These are phyloP conservation scores for Propithecus deckenii DNA, from an alignment of 2,797 vertebrate genomes.

Conservation along the genomic window DNA sequence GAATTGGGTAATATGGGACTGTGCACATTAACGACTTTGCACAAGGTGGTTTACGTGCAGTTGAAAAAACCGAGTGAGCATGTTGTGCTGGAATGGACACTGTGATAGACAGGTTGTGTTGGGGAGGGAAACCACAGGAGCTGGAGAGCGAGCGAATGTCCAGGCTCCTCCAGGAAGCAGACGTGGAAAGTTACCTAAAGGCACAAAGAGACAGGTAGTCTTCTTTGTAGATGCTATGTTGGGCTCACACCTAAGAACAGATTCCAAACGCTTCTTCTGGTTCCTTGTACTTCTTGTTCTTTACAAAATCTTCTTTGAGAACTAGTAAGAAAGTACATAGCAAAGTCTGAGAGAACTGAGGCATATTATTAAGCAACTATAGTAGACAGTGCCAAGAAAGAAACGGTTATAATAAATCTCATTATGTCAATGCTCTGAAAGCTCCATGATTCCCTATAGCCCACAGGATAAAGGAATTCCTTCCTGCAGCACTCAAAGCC, in stretches of 20 bases:
- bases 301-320: conserved; percentile 20
- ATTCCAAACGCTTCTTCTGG: not conserved
- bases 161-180: not conserved
- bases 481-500: not conserved
- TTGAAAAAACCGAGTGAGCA: not conserved
- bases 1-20: not conserved
- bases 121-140: not conserved
- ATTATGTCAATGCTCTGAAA: not conserved
- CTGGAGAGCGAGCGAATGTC: not conserved
- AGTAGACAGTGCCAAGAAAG: not conserved
- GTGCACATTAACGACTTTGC: not conserved
- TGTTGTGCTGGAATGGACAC: not conserved
- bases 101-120: not conserved
- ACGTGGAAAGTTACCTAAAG: not conserved
- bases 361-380: not conserved
- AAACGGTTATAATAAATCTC: not conserved
- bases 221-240: not conserved
- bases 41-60: not conserved
- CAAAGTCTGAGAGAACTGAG: not conserved
- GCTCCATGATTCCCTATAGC: not conserved
- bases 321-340: not conserved
- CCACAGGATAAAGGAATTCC: not conserved
- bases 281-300: conserved; percentile 6
- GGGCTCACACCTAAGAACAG: not conserved
- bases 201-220: not conserved